These are phyloP conservation scores for Macrochelys suwanniensis DNA, from an alignment of 2,797 vertebrate genomes.

Conservation along the genomic window DNA sequence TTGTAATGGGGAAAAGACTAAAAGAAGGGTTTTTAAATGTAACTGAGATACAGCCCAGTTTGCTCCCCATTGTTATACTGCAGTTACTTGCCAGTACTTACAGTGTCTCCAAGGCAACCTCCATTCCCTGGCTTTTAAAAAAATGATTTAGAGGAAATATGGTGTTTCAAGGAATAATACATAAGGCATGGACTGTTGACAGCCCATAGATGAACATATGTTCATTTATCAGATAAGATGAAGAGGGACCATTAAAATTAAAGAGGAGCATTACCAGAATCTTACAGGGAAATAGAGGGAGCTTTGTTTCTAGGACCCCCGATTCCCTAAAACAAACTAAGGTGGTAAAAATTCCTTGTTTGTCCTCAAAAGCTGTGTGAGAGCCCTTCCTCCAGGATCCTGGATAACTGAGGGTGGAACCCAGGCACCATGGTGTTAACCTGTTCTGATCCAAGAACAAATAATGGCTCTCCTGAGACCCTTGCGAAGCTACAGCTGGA, in stretches of 20 bases:
- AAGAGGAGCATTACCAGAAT: background rate
- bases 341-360: background rate
- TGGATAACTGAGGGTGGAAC: background rate
- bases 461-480: background rate
- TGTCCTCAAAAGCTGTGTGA: background rate
- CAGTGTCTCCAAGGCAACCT: too few relatives aligned
- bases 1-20: background rate
- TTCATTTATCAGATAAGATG: too few relatives aligned
- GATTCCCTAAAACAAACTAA: background rate
- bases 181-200: rapidly evolving
- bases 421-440: background rate
- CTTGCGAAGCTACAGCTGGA: background rate
- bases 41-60: background rate
- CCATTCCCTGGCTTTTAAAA: background rate
- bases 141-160: background rate
- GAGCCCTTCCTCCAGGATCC: background rate
- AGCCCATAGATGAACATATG: rapidly evolving
- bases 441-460: background rate
- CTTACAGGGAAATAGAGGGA: background rate
- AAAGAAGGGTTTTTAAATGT: background rate
- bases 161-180: background rate
- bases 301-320: background rate
- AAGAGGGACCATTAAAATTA: rapidly evolving
- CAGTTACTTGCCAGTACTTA: background rate
- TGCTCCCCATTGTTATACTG: background rate